Base-by-base conservation (phyloP, 2,888 invertebrate species). In the Macroteleia sp. region DNA sequence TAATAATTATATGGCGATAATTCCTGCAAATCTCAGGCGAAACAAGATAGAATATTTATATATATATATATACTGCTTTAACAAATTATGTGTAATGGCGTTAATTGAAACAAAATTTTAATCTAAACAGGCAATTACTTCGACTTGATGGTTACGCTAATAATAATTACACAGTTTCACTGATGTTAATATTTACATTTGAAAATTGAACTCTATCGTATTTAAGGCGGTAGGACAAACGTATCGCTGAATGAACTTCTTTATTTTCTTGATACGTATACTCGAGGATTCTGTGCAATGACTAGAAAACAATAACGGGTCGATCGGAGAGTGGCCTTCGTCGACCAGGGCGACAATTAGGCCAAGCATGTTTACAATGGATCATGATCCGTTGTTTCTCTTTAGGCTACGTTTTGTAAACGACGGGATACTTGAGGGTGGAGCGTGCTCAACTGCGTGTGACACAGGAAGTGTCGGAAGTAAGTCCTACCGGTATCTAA, bases 391-490 rank as follows among this genome's bases (percentile, higher is more conserved):
- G 36, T 19, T 46, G 54, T 36, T 32, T 22, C 41, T 20, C 52
- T 57, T 10, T 4, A 28, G 32, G 32, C 22, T 28, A n/a, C 46
- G 73, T 76, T 64, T 74, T 59, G 71, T 44, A 14, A 39, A 67
- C 57, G 57, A 39, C 10, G 62, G 64, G 28, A 52, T 69, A 61
- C 75, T 78, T 62, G 67, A 81, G 85, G 85, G 82, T 83, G 83
- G 84, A 88, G 85, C 91, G 91, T 91, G 91, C 89, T 91, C 90
- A 90, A 90, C 90, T 88, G 91, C 91, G 90, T 91, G 91, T 90
- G 91, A 91, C 89, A 91, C 91, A 89, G 91, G 91, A 91, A 91
- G 88, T 80, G 83, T 79, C 85, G 77, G 77, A 80, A 77, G 77
- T 61, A 36, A 56, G 69, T 61, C n/a, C 71, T 75, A 59, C 56